A percentile compares a stretch with the other conserved stretches of the same genome.
Evolutionary conservation across 2,888 invertebrate genomes (phyloP).

Genomic region (Atethmia centrago): DNA sequence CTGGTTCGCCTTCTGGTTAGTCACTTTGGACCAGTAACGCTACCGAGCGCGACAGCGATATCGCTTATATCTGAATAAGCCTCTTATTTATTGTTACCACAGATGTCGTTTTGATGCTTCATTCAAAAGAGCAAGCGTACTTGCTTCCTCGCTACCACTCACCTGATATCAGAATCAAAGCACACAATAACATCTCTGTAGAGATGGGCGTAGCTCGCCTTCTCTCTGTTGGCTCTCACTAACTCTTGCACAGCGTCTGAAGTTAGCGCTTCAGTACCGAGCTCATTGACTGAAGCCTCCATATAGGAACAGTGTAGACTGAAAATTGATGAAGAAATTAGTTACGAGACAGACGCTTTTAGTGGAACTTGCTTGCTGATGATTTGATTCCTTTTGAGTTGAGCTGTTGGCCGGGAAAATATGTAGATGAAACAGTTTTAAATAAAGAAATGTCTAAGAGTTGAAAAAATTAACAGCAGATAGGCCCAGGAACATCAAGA

Average conservation of each 20-base stretch:
- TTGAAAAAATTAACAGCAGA: not conserved
- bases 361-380: conserved; percentile 15
- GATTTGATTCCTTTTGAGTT: conserved; percentile 10
- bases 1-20: too few species aligned
- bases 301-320: conserved; percentile 96
- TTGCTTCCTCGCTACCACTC: conserved; percentile 36
- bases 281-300: conserved; percentile 93
- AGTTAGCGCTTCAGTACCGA: conserved; percentile 92
- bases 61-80: too few species aligned
- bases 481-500: too few species aligned
- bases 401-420: conserved; percentile 3
- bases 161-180: conserved; percentile 96
- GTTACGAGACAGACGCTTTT: not conserved
- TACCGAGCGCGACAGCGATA: too few species aligned
- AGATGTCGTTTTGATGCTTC: not conserved
- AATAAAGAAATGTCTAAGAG: not conserved
- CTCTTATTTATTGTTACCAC: too few species aligned
- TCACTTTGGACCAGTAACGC: too few species aligned
- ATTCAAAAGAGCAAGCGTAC: not conserved
- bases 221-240: conserved; percentile 94
- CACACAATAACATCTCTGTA: conserved; percentile 94
- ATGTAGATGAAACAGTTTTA: not conserved
- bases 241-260: conserved; percentile 94
- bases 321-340: conserved; percentile 55
- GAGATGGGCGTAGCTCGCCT: conserved; percentile 94